Percentiles rank a stretch among this genome's conserved stretches.
phyloP scores from a whole-genome alignment of 2,797 vertebrate genomes.

The Melanotaenia parkinsoni region DNA sequence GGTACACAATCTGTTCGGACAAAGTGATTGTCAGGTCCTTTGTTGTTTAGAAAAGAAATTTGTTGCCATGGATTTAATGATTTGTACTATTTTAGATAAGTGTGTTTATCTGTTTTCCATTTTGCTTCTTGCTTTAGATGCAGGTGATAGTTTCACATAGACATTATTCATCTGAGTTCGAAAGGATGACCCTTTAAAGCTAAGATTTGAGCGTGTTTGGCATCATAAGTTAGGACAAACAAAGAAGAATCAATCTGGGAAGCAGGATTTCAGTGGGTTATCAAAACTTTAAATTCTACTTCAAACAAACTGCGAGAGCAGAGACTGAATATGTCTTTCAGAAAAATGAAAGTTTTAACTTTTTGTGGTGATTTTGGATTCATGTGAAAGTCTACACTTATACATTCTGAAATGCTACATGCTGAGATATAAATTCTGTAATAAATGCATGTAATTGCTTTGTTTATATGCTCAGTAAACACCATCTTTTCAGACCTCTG shows the following conservation, averaged over 20 bases:
- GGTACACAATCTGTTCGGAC: not conserved
- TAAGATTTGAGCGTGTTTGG: not conserved
- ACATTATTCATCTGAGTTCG: not conserved
- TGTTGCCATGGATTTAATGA: not conserved
- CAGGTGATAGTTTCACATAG: not conserved
- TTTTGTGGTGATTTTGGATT: not conserved
- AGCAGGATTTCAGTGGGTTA: not conserved
- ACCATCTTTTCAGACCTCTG: conserved; percentile 8
- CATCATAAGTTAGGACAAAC: not conserved
- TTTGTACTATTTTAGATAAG: not conserved
- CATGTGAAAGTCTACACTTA: not conserved
- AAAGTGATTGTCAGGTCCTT: not conserved
- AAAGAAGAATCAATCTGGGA: not conserved
- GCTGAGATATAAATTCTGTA: not conserved
- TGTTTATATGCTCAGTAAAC: not conserved
- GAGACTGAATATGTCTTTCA: too few species aligned
- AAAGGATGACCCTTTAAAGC: not conserved
- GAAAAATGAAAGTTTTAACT: not conserved
- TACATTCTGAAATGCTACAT: not conserved
- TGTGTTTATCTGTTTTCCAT: not conserved
- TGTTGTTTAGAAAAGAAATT: not conserved
- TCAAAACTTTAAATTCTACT: not conserved
- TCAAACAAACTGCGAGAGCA: not conserved
- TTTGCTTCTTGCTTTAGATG: not conserved
- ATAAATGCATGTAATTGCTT: not conserved